Evolutionary conservation across 1,140 invertebrate genomes (phyloP), one percentile per base, ranked within the genome.

Genomic region (Oncopodura yosiiana): DNA sequence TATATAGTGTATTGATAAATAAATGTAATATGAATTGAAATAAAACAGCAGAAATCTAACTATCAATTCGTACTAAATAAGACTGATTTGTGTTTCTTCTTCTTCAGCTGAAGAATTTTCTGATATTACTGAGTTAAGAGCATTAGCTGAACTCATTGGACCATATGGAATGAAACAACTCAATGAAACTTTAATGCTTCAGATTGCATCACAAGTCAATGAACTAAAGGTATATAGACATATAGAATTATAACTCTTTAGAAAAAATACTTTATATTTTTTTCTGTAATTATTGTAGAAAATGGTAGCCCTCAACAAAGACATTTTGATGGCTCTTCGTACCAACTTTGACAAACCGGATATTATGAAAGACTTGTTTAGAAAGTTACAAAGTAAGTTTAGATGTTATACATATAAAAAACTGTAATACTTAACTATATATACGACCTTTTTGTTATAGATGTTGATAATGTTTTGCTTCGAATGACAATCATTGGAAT

Each of bases 21-120:
- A n/a, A n/a, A n/a, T n/a, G n/a, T n/a, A n/a, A n/a, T n/a, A n/a
- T n/a, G n/a, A n/a, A n/a, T n/a, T n/a, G n/a, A n/a, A n/a, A n/a
- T n/a, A n/a, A n/a, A n/a, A n/a, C n/a, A n/a, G n/a, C n/a, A n/a
- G n/a, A n/a, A n/a, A n/a, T n/a, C n/a, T n/a, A n/a, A n/a, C n/a
- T n/a, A n/a, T n/a, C n/a, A n/a, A n/a, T n/a, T n/a, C n/a, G n/a
- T n/a, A n/a, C n/a, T n/a, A n/a, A n/a, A n/a, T n/a, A n/a, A n/a
- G n/a, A n/a, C n/a, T n/a, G n/a, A n/a, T n/a, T n/a, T n/a, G n/a
- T n/a, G n/a, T n/a, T n/a, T n/a, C n/a, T n/a, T n/a, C n/a, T n/a
- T n/a, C n/a, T n/a, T n/a, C n/a, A n/a, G 92, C 94, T 1, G 95
- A 99, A 72, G 94, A 99, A 71, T 99, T 92, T 73, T 95, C 94